Conservation (phyloP, 2,113 vertebrate species). For the Aspiorhynchus laticeps region DNA sequence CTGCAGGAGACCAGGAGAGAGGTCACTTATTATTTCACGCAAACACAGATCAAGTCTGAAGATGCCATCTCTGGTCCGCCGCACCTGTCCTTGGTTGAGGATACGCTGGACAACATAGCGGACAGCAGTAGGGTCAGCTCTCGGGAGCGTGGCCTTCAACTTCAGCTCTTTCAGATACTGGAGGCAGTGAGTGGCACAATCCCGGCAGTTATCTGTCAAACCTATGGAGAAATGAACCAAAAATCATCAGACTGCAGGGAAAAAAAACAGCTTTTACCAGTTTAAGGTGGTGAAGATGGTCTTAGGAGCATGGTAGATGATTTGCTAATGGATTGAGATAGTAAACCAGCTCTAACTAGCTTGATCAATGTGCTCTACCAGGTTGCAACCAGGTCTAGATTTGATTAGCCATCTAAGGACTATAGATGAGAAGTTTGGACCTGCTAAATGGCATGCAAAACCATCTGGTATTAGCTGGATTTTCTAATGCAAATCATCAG, state of each 20-base stretch:
- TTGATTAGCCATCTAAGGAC: not conserved
- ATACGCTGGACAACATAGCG: constrained; percentile 72
- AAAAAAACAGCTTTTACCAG: not conserved
- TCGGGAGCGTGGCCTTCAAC: constrained; percentile 71
- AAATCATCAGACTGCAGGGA: not conserved
- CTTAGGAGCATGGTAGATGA: not conserved
- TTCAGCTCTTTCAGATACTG: constrained; percentile 82
- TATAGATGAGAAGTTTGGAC: not conserved
- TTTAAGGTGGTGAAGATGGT: not conserved
- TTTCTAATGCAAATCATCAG: not conserved
- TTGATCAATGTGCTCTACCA: not conserved
- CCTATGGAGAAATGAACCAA: constrained; percentile 65
- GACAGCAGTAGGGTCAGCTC: constrained; percentile 72
- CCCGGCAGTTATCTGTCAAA: constrained; percentile 83
- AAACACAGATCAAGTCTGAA: not conserved
- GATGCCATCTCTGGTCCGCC: not conserved
- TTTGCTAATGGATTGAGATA: not conserved
- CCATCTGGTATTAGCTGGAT: not conserved
- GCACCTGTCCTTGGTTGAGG: constrained; percentile 84
- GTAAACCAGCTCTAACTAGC: constrained; percentile 11
- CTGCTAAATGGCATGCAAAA: not conserved
- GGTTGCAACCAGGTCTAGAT: not conserved
- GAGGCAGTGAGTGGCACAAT: constrained; percentile 84
- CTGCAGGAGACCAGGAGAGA: constrained; percentile 64
- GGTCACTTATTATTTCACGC: not conserved